phyloP scores from a whole-genome alignment of 2,797 vertebrate species.

The Erithacus rubecula region DNA sequence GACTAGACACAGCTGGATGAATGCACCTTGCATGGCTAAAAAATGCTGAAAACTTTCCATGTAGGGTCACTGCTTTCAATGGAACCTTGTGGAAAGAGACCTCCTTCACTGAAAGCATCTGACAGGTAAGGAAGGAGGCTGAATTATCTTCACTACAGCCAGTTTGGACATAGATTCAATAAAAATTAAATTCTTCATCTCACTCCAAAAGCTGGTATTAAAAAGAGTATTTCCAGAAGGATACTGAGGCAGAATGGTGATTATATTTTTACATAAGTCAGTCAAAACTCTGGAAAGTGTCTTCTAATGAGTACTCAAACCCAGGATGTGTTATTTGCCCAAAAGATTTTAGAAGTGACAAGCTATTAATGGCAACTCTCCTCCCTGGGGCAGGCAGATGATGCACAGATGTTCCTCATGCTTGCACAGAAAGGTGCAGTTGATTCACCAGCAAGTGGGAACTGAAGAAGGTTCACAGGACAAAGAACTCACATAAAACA shows the following conservation, averaged over 20 bases:
- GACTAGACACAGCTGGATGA: neutral
- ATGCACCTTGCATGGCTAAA: neutral
- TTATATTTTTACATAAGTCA: fast-evolving
- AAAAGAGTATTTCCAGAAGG: neutral
- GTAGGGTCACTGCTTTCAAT: neutral
- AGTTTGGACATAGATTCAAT: neutral
- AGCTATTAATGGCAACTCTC: neutral
- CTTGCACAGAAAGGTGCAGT: neutral
- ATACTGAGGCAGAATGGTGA: neutral
- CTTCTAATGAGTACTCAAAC: neutral
- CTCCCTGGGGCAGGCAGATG: neutral
- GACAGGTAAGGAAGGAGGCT: neutral
- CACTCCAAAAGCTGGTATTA: neutral
- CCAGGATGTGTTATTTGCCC: neutral
- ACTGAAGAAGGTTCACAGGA: neutral
- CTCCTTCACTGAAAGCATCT: neutral
- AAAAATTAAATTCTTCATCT: neutral
- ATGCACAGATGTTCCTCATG: neutral
- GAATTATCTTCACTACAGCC: neutral
- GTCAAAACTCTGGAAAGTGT: neutral
- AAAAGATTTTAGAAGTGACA: neutral
- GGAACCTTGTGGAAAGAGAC: neutral
- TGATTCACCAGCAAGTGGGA: neutral
- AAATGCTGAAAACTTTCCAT: neutral
- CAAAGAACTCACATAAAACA: neutral